Conservation (phyloP, 2,888 invertebrate species). For the Xylocampa areola region DNA sequence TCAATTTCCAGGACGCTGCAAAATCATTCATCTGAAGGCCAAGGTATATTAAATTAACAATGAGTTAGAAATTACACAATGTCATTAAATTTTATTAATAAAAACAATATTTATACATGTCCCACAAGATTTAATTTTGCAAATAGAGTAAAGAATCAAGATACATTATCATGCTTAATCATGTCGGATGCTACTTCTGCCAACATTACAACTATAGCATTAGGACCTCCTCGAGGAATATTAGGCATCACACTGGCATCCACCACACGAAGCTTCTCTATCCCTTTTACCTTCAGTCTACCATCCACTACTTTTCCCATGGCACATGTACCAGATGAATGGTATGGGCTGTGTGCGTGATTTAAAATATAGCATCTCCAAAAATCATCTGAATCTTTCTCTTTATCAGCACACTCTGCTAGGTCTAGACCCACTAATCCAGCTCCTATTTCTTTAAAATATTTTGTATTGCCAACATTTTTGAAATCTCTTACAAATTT, state of each 20-base stretch:
- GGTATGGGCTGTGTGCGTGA: slow-evolving; percentile 91
- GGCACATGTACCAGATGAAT: slow-evolving; percentile 92
- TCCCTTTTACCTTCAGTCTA: slow-evolving; percentile 73
- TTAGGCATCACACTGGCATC: slow-evolving; percentile 81
- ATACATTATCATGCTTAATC: not conserved
- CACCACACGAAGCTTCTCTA: slow-evolving; percentile 55
- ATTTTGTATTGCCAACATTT: slow-evolving; percentile 48
- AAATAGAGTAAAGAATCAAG: too few species aligned
- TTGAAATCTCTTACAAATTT: slow-evolving; percentile 51
- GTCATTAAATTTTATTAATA: too few species aligned
- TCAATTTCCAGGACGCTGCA: too few species aligned
- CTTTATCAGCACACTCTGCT: slow-evolving; percentile 48
- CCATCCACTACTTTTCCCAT: slow-evolving; percentile 93
- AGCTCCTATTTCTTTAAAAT: slow-evolving; percentile 55
- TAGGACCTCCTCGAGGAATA: slow-evolving; percentile 88
- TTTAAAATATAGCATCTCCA: slow-evolving; percentile 61
- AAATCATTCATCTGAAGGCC: too few species aligned
- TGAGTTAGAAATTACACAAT: too few species aligned
- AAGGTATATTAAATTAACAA: too few species aligned
- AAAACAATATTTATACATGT: too few species aligned
- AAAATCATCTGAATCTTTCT: slow-evolving; percentile 48
- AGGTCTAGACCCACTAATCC: slow-evolving; percentile 50
- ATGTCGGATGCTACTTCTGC: slow-evolving; percentile 41
- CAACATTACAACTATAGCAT: slow-evolving; percentile 76
- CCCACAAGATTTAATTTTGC: too few species aligned